These are phyloP conservation scores for Pyrgilauda ruficollis DNA, from an alignment of 2,113 vertebrate genomes.

Conservation along the genomic window DNA sequence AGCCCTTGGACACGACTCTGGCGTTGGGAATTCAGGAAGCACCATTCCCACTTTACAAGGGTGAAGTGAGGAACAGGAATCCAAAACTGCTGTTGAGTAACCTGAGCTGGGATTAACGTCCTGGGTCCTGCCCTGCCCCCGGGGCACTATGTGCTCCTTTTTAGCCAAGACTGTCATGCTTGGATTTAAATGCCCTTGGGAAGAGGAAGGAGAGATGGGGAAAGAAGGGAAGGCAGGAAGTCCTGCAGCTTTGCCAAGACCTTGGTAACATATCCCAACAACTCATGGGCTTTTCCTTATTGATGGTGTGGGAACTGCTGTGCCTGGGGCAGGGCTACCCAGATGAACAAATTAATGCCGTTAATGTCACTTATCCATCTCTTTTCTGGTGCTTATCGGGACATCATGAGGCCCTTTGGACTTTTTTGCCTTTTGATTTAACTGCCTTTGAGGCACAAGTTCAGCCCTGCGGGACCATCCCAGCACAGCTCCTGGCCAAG, in stretches of 20 bases:
- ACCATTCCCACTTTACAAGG: neutral
- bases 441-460: neutral
- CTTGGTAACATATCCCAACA: neutral
- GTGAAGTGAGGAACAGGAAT: neutral
- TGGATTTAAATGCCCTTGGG: neutral
- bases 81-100: neutral
- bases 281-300: neutral
- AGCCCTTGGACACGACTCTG: neutral
- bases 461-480: neutral
- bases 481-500: neutral
- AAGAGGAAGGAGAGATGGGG: neutral
- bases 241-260: fast-evolving
- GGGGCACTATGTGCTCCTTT: neutral
- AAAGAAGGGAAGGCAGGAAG: neutral
- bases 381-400: neutral
- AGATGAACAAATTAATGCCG: neutral
- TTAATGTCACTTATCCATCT: neutral
- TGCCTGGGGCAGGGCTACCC: neutral
- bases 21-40: neutral
- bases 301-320: neutral
- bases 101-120: neutral
- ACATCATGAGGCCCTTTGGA: neutral
- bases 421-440: neutral
- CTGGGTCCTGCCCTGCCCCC: neutral
- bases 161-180: neutral